Evolutionary conservation across 92 coral and sea anemone species (phyloP), one percentile per base, ranked within the genome.

Genomic region (Palythoa caribaeorum): DNA sequence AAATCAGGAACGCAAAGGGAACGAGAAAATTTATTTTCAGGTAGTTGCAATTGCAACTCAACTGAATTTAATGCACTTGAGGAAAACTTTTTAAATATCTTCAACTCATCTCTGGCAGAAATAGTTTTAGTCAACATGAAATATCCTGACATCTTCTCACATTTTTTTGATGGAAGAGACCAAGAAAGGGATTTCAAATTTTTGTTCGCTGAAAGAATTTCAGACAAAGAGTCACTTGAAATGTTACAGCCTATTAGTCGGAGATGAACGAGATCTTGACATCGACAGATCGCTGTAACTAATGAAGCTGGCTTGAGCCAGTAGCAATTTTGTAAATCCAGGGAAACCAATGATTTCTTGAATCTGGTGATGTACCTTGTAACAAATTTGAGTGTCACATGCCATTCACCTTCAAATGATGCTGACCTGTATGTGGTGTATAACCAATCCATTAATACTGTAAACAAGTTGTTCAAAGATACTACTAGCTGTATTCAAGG

Each of bases 311-410:
- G 35, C 19, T 65, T 80, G 11, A 80, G 75, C 85, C 85, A 80
- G 52, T 63, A 80, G 16, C 85, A 80, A 21, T 80, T 47, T 65
- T 48, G 48, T 51, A 80, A 47, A 48, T 80, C 85, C 55, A 80
- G 5, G 65, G 40, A 63, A 65, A 63, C 44, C 75, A 80, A 16
- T 20, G 73, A 57, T n/a, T 50, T 10, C 72, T 80, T 80, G 85
- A 80, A 80, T 44, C 85, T 80, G 74, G 85, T 63, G 73, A 80
- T 80, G 36, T 80, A 80, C 28, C 74, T 65, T 63, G 74, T 62
- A 44, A 80, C 85, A 80, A 80, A 80, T 40, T 35, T 80, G 20
- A 13, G 6, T 44, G 85, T n/a, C 19, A 65, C 85, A 11, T 65
- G 38, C 85, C 85, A 80, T 28, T 62, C 74, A 19, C 75, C 44